Percentiles rank a stretch among this genome's conserved stretches.
Evolutionary conservation across 2,888 invertebrate genomes (phyloP).

Genomic region (Lagria hirta): DNA sequence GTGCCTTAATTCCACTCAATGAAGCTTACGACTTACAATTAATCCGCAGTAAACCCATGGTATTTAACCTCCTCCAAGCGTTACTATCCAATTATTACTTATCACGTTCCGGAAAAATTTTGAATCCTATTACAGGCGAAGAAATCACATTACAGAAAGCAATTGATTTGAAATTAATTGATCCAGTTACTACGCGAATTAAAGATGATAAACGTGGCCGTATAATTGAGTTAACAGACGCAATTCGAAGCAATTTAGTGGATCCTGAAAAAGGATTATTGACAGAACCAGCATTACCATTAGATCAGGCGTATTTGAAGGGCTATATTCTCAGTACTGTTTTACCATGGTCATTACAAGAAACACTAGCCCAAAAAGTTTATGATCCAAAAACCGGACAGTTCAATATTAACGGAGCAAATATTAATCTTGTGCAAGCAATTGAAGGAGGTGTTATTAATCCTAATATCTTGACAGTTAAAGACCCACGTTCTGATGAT

Average conservation of each 20-base stretch:
- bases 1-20: conserved; percentile 68
- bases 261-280: conserved; percentile 71
- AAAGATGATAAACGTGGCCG: conserved; percentile 71
- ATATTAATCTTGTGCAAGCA: conserved; percentile 72
- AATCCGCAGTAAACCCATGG: conserved; percentile 68
- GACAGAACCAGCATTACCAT: conserved; percentile 67
- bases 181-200: conserved; percentile 70
- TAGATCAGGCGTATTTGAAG: conserved; percentile 79
- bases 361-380: conserved; percentile 77
- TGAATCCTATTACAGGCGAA: conserved; percentile 76
- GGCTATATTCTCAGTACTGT: conserved; percentile 78
- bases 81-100: conserved; percentile 77
- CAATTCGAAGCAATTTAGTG: conserved; percentile 68
- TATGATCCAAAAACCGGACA: conserved; percentile 76
- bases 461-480: conserved; percentile 73
- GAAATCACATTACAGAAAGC: conserved; percentile 76
- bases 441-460: conserved; percentile 75
- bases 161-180: conserved; percentile 69
- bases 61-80: conserved; percentile 72
- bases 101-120: conserved; percentile 70
- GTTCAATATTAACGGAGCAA: conserved; percentile 68
- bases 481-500: conserved; percentile 77
- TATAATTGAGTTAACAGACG: conserved; percentile 68
- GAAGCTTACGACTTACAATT: conserved; percentile 70
- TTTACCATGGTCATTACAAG: conserved; percentile 80